Percentiles rank a stretch among this genome's conserved stretches.
Evolutionary conservation across 2,888 invertebrate species (phyloP).

Genomic region (Choristoneura rosaceana): DNA sequence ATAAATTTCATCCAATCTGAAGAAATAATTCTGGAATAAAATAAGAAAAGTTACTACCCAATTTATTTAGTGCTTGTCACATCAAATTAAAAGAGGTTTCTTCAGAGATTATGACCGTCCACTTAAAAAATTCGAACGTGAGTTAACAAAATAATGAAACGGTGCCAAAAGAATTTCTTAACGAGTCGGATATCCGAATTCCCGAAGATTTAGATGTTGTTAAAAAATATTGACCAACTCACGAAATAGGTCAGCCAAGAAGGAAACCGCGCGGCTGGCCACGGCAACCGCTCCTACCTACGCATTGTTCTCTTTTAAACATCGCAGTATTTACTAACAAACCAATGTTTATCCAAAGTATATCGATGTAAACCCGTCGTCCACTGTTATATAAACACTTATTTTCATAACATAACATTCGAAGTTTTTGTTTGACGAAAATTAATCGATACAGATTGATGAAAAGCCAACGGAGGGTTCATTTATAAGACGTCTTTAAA

Average conservation of each 20-base stretch:
- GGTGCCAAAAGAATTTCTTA: constrained; percentile 41
- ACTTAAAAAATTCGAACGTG: constrained; percentile 27
- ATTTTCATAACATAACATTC: constrained; percentile 40
- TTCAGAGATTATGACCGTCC: constrained; percentile 16
- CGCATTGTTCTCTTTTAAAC: constrained; percentile 68
- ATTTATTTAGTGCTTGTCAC: constrained; percentile 17
- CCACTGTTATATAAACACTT: constrained; percentile 42
- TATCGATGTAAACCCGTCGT: constrained; percentile 39
- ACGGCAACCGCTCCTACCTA: constrained; percentile 49
- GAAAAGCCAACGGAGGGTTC: constrained; percentile 17
- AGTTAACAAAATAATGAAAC: constrained; percentile 33
- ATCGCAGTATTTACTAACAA: constrained; percentile 72
- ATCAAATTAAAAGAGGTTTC: constrained; percentile 19
- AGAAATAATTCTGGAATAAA: constrained; percentile 5
- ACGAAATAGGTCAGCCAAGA: constrained; percentile 46
- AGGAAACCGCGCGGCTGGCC: constrained; percentile 22
- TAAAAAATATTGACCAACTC: constrained; percentile 37
- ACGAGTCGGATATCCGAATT: constrained; percentile 42
- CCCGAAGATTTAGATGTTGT: constrained; percentile 31
- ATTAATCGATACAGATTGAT: constrained; percentile 34
- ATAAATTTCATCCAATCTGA: not conserved
- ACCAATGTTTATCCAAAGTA: constrained; percentile 58
- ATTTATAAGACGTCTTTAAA: constrained; percentile 32
- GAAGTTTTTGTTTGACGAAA: constrained; percentile 27
- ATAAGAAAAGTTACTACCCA: constrained; percentile 20